Evolutionary conservation across 2,888 invertebrate species (phyloP).

Genomic region (Anorthoa munda): DNA sequence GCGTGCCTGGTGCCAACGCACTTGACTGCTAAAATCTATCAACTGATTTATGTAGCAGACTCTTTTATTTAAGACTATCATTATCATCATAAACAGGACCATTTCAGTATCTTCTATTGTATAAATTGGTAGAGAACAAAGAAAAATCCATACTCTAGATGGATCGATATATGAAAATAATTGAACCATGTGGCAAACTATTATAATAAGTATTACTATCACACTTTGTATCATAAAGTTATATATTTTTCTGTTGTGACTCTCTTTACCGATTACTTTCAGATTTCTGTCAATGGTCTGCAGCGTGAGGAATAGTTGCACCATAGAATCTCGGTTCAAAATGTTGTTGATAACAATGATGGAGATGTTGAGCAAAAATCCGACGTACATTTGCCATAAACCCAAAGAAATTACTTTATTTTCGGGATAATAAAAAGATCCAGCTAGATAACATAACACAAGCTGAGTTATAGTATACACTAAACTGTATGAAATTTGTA

Average conservation of each 20-base stretch:
- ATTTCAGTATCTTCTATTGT: not conserved
- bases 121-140: not conserved
- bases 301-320: constrained; percentile 3
- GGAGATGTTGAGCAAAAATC: not conserved
- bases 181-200: not conserved
- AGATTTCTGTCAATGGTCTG: constrained; percentile 12
- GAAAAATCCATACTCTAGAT: not conserved
- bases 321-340: constrained; percentile 9
- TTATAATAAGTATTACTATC: not conserved
- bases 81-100: not conserved
- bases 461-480: not conserved
- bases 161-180: not conserved
- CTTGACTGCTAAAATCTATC: not conserved
- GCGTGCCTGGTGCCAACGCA: not conserved
- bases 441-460: not conserved
- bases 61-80: constrained; percentile 4
- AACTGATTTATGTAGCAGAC: constrained; percentile 8
- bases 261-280: constrained; percentile 21
- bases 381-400: not conserved
- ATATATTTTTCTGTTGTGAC: constrained; percentile 10
- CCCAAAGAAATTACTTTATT: not conserved
- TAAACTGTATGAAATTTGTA: constrained; percentile 16
- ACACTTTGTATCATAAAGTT: not conserved
- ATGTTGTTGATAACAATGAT: constrained; percentile 11
- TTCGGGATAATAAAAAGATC: not conserved